Base-by-base conservation (phyloP, 1,140 invertebrate species). In the Diorhabda sublineata region DNA sequence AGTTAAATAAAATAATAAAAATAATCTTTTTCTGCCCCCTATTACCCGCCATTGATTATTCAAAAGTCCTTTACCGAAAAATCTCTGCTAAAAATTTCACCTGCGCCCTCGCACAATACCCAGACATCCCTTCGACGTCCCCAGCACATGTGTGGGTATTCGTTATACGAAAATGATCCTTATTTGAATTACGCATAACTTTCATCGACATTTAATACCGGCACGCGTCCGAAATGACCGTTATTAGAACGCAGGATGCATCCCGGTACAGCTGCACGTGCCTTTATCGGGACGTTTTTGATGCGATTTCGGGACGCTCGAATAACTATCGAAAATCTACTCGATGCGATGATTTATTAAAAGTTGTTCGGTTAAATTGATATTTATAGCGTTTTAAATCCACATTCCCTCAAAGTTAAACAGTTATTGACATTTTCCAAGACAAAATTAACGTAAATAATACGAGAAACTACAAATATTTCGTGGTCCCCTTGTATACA, bases 161-260 rank as follows among this genome's bases (percentile, higher is more conserved):
- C 58, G 60, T 58, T 47, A n/a, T 26, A 57, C 44, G 59, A 74
- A 69, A 68, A 52, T 42, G 56, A 63, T 60, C 71, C 66, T 66
- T 71, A 70, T 2, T 45, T 4, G 5, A 5, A 11, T n/a, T 4
- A 2, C 6, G 6, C 58, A 66, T 8, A 69, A 58, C 68, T 60
- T n/a, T n/a, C 2, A 47, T 42, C 45, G 68, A 45, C 56, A 58
- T 63, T 11, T 56, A 58, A 64, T 60, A 64, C 45, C 66, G 73
- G 73, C 73, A 74, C 73, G 73, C 73, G 73, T 72, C 73, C 64
- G 47, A 61, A 60, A 70, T 74, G 73, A 72, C 73, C 73, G 73
- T 74, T 74, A 74, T 6, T 52, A 52, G 47, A 52, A 52, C n/a
- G n/a, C 73, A 74, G 73, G 73, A 74, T 74, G 68, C 70, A 74